phyloP scores from a whole-genome alignment of 2,113 vertebrate genomes.

The Electrona antarctica region DNA sequence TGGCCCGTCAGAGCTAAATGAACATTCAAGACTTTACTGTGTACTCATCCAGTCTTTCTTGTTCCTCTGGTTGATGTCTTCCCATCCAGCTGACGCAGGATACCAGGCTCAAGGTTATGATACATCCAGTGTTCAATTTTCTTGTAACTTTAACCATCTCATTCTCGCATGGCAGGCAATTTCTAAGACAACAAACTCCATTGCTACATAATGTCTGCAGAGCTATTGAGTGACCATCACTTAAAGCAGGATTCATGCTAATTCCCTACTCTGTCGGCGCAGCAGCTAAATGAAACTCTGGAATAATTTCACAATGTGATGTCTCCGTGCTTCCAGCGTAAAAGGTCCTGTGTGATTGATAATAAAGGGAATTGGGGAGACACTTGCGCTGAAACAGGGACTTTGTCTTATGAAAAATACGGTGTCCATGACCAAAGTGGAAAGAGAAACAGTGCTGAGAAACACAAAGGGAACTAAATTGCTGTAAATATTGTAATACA shows the following conservation, averaged over 20 bases:
- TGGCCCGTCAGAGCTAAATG: no score
- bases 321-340: slow-evolving; percentile 45
- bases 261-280: slow-evolving; percentile 60
- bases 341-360: slow-evolving; percentile 68
- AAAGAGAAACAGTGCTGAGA: slow-evolving; percentile 69
- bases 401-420: slow-evolving; percentile 63
- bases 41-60: no score
- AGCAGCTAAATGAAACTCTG: slow-evolving; percentile 60
- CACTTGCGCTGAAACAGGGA: slow-evolving; percentile 42
- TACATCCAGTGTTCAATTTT: background rate
- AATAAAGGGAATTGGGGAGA: slow-evolving; percentile 62
- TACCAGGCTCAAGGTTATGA: no score
- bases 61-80: no score
- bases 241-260: slow-evolving; percentile 56
- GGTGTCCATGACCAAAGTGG: slow-evolving; percentile 64
- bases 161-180: background rate
- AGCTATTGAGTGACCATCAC: slow-evolving; percentile 36
- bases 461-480: slow-evolving; percentile 61
- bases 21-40: no score
- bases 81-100: no score
- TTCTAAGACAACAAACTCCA: slow-evolving; percentile 8
- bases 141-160: background rate
- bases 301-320: slow-evolving; percentile 57
- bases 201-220: slow-evolving; percentile 27
- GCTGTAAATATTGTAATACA: slow-evolving; percentile 70